Conservation (phyloP, 2,888 invertebrate species). For the Ernsta delagoae region DNA sequence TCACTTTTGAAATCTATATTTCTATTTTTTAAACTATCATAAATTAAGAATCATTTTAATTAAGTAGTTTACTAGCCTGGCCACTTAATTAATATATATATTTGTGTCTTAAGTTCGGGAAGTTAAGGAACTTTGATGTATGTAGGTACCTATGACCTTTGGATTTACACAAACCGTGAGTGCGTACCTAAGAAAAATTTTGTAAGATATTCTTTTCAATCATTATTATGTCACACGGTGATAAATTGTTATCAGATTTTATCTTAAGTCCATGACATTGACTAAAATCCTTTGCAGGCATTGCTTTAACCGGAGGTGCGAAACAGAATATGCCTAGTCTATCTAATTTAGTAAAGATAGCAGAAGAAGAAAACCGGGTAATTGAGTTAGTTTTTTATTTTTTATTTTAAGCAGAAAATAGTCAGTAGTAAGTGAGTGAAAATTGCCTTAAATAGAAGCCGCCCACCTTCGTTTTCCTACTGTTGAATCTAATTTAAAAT, state of each 20-base stretch:
- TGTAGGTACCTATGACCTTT: too few relatives aligned
- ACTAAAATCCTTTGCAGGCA: slow-evolving; percentile 50
- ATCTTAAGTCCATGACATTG: background rate
- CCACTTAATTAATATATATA: too few relatives aligned
- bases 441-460: background rate
- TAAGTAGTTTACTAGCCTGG: too few relatives aligned
- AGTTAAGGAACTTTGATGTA: too few relatives aligned
- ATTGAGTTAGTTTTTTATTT: background rate
- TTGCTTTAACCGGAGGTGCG: slow-evolving; percentile 76
- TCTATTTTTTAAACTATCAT: too few relatives aligned
- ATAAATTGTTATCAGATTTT: background rate
- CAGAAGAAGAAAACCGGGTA: slow-evolving; percentile 83
- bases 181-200: too few relatives aligned
- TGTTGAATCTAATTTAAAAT: too few relatives aligned
- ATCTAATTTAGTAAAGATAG: slow-evolving; percentile 85
- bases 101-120: too few relatives aligned
- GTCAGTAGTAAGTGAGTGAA: background rate
- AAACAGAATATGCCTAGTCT: slow-evolving; percentile 83
- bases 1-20: too few relatives aligned
- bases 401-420: background rate
- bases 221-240: background rate
- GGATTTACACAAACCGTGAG: too few relatives aligned
- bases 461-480: too few relatives aligned
- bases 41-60: too few relatives aligned
- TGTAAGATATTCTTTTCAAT: background rate